Base-by-base conservation (phyloP, 1,140 invertebrate species). In the Pseudomyrmex pallidus region DNA sequence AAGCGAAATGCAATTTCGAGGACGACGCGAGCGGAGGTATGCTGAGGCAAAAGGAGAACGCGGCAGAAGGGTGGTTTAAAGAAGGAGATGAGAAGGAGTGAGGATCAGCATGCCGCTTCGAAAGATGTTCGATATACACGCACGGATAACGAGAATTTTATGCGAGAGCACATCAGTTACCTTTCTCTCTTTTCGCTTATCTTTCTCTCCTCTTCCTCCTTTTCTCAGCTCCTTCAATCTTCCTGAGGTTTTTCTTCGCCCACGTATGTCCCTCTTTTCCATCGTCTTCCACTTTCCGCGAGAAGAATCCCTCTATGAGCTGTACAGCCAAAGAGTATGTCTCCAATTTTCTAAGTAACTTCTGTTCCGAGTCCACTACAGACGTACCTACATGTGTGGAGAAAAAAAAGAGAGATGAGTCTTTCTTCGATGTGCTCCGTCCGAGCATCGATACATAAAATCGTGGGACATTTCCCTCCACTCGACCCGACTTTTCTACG, bases 1-100 rank as follows among this genome's bases (percentile, higher is more conserved):
- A 48, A 82, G 77, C 68, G 52, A 82, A 74, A 82, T 82, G 76
- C 77, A 82, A 82, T 82, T 85, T 82, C 67, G 77, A 82, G 82
- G 64, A 70, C 35, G 35, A 35, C 35, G 35, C 82, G 82, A 68
- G 63, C 54, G 82, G 64, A 22, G 54, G 82, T 76, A 59, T 77
- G 72, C 17, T 44, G 73, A 61, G 62, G 17, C 54, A 7, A 7
- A 7, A 7, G 4, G 35, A 56, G n/a, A 74, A 48, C 25, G 22
- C 22, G 17, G 8, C 4, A 54, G 68, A 17, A 13, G 73, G n/a
- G 20, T 50, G 73, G 73, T 76, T 76, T 74, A 76, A 76, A 66
- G 62, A 72, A 80, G 76, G 46, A 72, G 76, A 70, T 72, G 76
- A 72, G 76, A 80, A 72, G 66, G 66, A 67, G 76, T 72, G 66